These are phyloP conservation scores for Eupelmus urozonus DNA, from an alignment of 2,888 invertebrate species.

Conservation along the genomic window DNA sequence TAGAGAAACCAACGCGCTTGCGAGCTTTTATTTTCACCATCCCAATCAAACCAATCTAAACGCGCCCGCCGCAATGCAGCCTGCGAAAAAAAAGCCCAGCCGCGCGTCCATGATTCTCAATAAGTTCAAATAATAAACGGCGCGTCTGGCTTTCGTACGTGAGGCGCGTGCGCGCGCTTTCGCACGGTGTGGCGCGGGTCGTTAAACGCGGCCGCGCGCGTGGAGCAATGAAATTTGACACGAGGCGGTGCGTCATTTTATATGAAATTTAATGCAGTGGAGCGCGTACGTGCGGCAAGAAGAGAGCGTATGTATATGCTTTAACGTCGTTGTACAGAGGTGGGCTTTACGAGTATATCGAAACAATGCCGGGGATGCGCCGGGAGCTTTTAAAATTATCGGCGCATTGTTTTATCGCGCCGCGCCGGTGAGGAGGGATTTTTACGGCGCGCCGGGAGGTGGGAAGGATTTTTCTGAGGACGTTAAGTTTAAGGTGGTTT, in stretches of 20 bases:
- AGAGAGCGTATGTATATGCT: background rate
- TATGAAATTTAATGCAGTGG: constrained; percentile 54
- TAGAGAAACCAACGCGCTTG: no score
- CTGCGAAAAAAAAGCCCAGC: no score
- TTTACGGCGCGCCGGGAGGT: no score
- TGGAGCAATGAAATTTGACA: constrained; percentile 50
- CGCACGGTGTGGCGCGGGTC: constrained; percentile 39
- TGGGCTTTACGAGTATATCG: background rate
- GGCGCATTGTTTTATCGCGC: no score
- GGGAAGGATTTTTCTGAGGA: no score
- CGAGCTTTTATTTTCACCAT: background rate
- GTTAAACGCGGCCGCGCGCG: constrained; percentile 29
- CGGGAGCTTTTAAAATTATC: constrained; percentile 7
- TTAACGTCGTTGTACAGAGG: background rate
- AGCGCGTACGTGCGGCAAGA: background rate
- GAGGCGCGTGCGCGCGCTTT: background rate
- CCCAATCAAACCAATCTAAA: constrained; percentile 4
- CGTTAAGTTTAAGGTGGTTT: no score
- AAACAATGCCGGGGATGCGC: constrained; percentile 1
- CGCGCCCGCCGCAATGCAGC: no score
- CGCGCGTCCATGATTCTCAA: constrained; percentile 8
- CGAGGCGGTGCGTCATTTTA: constrained; percentile 49
- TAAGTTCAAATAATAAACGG: constrained; percentile 50
- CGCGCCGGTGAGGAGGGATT: no score
- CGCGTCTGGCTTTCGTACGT: background rate